Evolutionary conservation across 2,797 vertebrate species (phyloP), one percentile per base, ranked within the genome.

Genomic region (Calcarius lapponicus): DNA sequence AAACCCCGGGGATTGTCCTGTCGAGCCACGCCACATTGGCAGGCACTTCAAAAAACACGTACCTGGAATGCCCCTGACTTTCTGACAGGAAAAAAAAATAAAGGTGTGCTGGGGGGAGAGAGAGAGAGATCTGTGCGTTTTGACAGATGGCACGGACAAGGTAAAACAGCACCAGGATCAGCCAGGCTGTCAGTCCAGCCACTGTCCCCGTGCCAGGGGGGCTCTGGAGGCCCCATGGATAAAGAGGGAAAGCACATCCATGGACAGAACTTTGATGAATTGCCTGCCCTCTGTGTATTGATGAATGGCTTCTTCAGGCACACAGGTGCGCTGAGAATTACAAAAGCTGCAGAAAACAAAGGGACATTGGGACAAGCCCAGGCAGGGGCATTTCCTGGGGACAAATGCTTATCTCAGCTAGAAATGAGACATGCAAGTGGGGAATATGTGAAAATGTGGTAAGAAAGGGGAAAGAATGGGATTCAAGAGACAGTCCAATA

Each of bases 301-400:
- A 94, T 70, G 70, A 91, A 92, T 66, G 51, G 80, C 91, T 95
- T 97, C 80, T 96, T 48, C 87, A 92, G 89, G 67, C 76, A 70
- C 70, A 51, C 91, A 94, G 95, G 95, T 95, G 93, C 0, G 15
- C 80, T 15, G 50, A 45, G 57, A 92, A 83, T 78, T 61, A 91
- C 84, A 94, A 91, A 92, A 90, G 66, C 73, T 78, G n/a, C 48
- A 69, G 64, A 50, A 96, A 91, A 88, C 72, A 81, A 92, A 94
- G 73, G 92, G 91, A 81, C 75, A 56, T 13, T 11, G 81, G 92
- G 76, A 91, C 91, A 92, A 88, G 90, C 70, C 87, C 92, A 80
- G 88, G 47, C 95, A 90, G 69, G 61, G 65, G 34, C 40, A 51
- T 83, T 91, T 96, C 82, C 75, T 70, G 73, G 62, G 80, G 93